Evolutionary conservation across 2,888 invertebrate genomes (phyloP).

Genomic region (Luffia ferchaultella): DNA sequence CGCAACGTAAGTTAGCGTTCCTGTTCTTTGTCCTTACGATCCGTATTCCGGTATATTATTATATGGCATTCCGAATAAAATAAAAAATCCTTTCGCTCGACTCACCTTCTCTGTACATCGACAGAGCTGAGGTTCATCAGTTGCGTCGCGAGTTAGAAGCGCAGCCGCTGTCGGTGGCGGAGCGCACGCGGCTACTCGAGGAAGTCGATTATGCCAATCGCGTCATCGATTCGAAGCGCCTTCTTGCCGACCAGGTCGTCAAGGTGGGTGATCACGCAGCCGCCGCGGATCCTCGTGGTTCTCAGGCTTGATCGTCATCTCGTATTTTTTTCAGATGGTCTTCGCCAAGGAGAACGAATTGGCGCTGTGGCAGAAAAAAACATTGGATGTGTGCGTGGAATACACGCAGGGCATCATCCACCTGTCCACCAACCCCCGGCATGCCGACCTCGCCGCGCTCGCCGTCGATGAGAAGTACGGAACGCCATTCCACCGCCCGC

Average conservation of each 20-base stretch:
- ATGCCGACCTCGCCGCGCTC: slow-evolving; percentile 27
- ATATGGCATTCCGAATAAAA: no score
- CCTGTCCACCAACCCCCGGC: slow-evolving; percentile 32
- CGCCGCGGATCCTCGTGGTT: neutral
- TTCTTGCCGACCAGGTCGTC: slow-evolving; percentile 35
- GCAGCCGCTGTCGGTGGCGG: slow-evolving; percentile 33
- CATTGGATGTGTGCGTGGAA: slow-evolving; percentile 42
- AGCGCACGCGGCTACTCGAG: slow-evolving; percentile 36
- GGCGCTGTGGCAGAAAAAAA: slow-evolving; percentile 45
- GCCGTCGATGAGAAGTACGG: slow-evolving; percentile 45
- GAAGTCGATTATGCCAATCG: slow-evolving; percentile 41
- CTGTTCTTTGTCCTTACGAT: neutral
- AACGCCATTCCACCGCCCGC: neutral
- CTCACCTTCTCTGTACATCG: neutral
- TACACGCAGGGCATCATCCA: slow-evolving; percentile 48
- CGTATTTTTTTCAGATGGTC: slow-evolving; percentile 30
- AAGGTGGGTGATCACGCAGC: slow-evolving; percentile 25
- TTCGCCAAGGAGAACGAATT: slow-evolving; percentile 41
- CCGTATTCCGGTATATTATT: no score
- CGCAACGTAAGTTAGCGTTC: slow-evolving; percentile 26
- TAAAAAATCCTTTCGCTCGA: no score
- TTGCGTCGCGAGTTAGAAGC: slow-evolving; percentile 28
- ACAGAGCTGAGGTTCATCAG: slow-evolving; percentile 29
- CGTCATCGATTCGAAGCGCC: slow-evolving; percentile 41
- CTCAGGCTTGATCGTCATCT: neutral